phyloP scores from a whole-genome alignment of 2,113 vertebrate genomes.

The Ondatra zibethicus region DNA sequence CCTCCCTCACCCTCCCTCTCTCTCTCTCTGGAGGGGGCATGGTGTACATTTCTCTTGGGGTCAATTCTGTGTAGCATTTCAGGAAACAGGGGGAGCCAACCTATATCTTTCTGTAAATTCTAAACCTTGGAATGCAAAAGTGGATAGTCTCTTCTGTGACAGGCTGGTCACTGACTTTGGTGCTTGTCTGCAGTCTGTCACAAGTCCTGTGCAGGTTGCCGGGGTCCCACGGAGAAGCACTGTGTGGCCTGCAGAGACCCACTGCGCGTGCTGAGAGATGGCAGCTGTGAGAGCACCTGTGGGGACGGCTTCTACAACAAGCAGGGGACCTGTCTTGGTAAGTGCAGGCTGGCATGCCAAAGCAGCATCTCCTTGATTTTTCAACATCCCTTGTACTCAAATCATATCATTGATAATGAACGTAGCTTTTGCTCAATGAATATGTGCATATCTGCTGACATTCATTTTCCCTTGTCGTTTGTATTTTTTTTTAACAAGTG shows the following conservation, averaged over 20 bases:
- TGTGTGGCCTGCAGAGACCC: conserved; percentile 90
- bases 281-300: conserved; percentile 90
- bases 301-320: conserved; percentile 87
- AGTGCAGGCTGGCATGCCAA: not conserved
- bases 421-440: not conserved
- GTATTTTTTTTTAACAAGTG: not conserved
- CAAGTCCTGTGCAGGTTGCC: conserved; percentile 90
- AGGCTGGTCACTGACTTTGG: not conserved
- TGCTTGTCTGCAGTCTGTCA: conserved; percentile 90
- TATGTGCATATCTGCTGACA: no score
- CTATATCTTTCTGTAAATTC: not conserved
- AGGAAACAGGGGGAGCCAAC: not conserved
- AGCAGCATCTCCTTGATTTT: not conserved
- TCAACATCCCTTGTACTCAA: not conserved
- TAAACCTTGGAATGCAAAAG: not conserved
- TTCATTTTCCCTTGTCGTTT: not conserved
- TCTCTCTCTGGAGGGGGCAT: accelerated
- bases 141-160: accelerated
- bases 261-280: conserved; percentile 84
- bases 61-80: not conserved
- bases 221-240: conserved; percentile 86
- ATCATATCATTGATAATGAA: not conserved
- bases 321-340: conserved; percentile 91
- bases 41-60: not conserved
- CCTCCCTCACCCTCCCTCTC: not conserved